Evolutionary conservation across 2,113 vertebrate species (phyloP).

Genomic region (Anser cygnoides): DNA sequence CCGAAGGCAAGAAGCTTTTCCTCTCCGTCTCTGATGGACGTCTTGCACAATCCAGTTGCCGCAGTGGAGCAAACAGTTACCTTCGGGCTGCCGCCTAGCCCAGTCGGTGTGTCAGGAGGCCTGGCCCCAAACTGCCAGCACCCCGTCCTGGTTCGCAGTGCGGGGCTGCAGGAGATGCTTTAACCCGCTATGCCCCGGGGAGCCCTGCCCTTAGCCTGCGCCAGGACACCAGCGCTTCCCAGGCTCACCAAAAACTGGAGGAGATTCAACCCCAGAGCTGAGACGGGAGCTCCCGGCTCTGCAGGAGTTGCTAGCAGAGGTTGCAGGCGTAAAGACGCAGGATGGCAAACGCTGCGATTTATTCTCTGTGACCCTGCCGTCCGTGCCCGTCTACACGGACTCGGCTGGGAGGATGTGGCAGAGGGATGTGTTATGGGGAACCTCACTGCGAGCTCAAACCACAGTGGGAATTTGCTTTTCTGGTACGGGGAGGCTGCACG

Average conservation of each 20-base stretch:
- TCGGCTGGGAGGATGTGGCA: neutral
- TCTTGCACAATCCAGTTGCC: neutral
- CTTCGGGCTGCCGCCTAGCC: neutral
- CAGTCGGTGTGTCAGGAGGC: neutral
- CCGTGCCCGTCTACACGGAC: neutral
- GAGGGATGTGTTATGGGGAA: neutral
- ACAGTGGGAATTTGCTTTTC: rapidly evolving
- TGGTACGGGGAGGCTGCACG: rapidly evolving
- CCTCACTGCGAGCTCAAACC: rapidly evolving
- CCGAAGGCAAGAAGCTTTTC: neutral
- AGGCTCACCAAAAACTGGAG: rapidly evolving
- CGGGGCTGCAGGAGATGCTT: neutral
- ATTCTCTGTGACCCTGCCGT: rapidly evolving
- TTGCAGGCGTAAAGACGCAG: neutral
- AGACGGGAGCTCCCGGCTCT: neutral
- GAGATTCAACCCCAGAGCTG: neutral
- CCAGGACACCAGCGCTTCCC: neutral
- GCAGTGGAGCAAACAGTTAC: neutral
- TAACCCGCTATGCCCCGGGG: neutral
- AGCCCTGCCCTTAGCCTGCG: neutral
- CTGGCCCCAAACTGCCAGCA: neutral
- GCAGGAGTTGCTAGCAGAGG: neutral
- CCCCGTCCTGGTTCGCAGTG: neutral
- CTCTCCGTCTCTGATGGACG: neutral
- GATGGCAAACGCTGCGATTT: neutral